Conservation (phyloP, 2,888 invertebrate species). For the Spisula solida region DNA sequence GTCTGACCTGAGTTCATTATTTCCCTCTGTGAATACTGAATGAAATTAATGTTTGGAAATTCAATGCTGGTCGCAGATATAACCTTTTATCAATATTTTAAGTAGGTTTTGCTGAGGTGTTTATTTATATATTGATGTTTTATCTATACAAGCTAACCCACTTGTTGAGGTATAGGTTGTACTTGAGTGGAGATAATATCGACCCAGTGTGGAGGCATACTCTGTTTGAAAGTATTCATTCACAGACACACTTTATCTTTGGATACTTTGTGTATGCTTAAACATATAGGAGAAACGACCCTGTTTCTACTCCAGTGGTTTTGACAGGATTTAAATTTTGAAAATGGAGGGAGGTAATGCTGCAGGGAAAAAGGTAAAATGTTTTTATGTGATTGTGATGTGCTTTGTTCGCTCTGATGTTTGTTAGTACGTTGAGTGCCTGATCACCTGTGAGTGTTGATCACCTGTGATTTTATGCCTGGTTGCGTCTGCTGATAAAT, state of each 20-base stretch:
- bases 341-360: constrained; percentile 8
- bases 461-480: not conserved
- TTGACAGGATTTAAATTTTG: not conserved
- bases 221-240: constrained; percentile 20
- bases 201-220: constrained; percentile 3
- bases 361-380: constrained; percentile 11
- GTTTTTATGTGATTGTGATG: not conserved
- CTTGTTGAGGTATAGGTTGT: constrained; percentile 3
- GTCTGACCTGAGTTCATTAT: not conserved
- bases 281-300: constrained; percentile 2
- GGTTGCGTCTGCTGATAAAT: not conserved
- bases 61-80: not conserved
- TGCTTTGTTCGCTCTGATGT: not conserved
- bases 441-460: not conserved
- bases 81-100: not conserved
- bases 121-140: constrained; percentile 28
- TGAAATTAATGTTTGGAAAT: not conserved
- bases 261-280: not conserved
- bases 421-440: not conserved
- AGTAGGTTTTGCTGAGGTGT: constrained; percentile 1
- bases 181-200: constrained; percentile 22
- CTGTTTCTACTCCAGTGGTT: constrained; percentile 8
- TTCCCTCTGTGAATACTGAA: not conserved
- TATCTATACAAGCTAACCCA: constrained; percentile 8
- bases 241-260: not conserved